Conservation (phyloP, 2,888 invertebrate genomes). For the Horisme vitalbata region DNA sequence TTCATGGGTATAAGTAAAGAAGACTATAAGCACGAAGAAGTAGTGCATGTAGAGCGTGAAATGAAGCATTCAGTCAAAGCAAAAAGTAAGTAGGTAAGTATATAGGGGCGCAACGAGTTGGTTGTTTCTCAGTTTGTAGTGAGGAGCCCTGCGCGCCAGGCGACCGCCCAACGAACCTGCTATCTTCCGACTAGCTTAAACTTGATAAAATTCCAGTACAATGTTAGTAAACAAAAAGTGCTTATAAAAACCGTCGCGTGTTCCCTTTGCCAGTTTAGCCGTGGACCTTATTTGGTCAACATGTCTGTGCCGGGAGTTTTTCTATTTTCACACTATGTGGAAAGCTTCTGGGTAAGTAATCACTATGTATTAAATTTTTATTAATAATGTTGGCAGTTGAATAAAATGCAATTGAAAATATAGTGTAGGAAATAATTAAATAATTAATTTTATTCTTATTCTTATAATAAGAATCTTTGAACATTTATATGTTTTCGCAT, state of each 20-base stretch:
- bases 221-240: conserved; percentile 80
- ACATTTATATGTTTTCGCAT: too few species aligned
- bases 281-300: conserved; percentile 59
- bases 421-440: too few species aligned
- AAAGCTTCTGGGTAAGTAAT: conserved; percentile 80
- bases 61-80: conserved; percentile 71
- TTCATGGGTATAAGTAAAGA: conserved; percentile 39
- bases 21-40: conserved; percentile 59
- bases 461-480: too few species aligned
- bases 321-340: conserved; percentile 71
- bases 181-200: conserved; percentile 16
- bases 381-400: too few species aligned
- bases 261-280: conserved; percentile 58
- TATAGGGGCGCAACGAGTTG: conserved; percentile 69
- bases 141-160: conserved; percentile 48
- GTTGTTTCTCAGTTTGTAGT: conserved; percentile 58
- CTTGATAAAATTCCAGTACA: conserved; percentile 60
- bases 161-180: conserved; percentile 27
- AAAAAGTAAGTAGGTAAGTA: conserved; percentile 68
- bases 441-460: too few species aligned
- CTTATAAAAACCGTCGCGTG: conserved; percentile 66
- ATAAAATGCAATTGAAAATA: too few species aligned
- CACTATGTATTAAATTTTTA: too few species aligned
- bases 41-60: conserved; percentile 78
- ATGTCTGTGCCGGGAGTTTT: conserved; percentile 77